Evolutionary conservation across 1,140 invertebrate species (phyloP), one percentile per base, ranked within the genome.

Genomic region (Pantala flavescens): DNA sequence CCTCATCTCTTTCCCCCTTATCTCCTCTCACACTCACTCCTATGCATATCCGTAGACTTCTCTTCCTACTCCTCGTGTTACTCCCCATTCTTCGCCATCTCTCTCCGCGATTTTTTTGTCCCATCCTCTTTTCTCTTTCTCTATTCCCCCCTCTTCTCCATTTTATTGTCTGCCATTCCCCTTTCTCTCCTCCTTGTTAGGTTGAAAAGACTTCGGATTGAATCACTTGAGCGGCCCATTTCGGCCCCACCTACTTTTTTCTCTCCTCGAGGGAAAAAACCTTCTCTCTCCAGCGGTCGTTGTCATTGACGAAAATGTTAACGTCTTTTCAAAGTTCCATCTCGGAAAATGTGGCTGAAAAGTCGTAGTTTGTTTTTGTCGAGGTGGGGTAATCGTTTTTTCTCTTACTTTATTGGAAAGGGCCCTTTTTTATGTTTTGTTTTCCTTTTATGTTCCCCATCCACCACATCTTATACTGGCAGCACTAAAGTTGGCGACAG

Each of bases 61-160:
- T 63, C 49, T 63, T 63, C 49, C 49, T 21, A 63, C 49, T 63
- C 49, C 49, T 63, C n/a, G 49, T 63, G 16, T 63, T 63, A 63
- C 49, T 63, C 49, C 28, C 49, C 49, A 63, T 63, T 63, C 49
- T 63, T 16, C 5, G 49, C 28, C 9, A 36, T 36, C 28, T 36
- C 28, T 14, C 49, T 21, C 14, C 12, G n/a, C 49, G 49, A 63
- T 63, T 63, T 63, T 49, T 63, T 63, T 63, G 16, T 19, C 49
- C 49, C 49, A 36, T 36, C 28, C 28, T 36, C 28, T 36, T 36
- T n/a, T n/a, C n/a, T n/a, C n/a, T n/a, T n/a, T n/a, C n/a, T n/a
- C n/a, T n/a, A n/a, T n/a, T n/a, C n/a, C n/a, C n/a, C n/a, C n/a
- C n/a, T n/a, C n/a, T n/a, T n/a, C n/a, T n/a, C n/a, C n/a, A n/a